Percentiles rank a stretch among this genome's conserved stretches.
Conservation (phyloP, 1,140 invertebrate genomes). For the Radopholus similis region DNA sequence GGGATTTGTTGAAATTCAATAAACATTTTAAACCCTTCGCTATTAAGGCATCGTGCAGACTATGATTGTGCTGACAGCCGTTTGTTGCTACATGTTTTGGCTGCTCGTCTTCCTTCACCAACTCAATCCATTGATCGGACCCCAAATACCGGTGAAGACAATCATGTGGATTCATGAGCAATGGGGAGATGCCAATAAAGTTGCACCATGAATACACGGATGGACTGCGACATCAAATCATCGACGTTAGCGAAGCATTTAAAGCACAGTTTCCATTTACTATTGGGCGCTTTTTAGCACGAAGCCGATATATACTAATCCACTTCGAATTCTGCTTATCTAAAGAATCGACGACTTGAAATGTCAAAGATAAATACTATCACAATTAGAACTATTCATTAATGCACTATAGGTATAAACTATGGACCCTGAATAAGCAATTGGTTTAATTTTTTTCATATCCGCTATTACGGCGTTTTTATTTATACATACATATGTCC, state of each 20-base stretch:
- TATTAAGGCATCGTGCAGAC: slow-evolving; percentile 59
- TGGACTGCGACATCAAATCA: too few species aligned
- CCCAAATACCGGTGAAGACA: slow-evolving; percentile 58
- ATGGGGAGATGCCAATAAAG: slow-evolving; percentile 50
- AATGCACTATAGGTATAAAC: too few species aligned
- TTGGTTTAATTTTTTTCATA: too few species aligned
- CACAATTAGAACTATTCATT: too few species aligned
- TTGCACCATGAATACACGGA: neutral
- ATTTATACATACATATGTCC: too few species aligned
- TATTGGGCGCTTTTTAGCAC: slow-evolving; percentile 1
- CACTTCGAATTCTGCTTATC: slow-evolving; percentile 1
- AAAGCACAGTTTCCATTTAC: neutral
- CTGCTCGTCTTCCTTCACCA: slow-evolving; percentile 59
- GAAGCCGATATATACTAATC: too few species aligned
- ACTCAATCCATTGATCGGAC: slow-evolving; percentile 59
- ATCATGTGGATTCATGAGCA: slow-evolving; percentile 55
- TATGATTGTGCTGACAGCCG: slow-evolving; percentile 59
- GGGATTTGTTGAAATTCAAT: neutral
- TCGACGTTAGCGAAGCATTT: slow-evolving; percentile 5
- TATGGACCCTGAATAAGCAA: neutral
- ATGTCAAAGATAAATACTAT: too few species aligned
- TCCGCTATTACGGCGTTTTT: too few species aligned
- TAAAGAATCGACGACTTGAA: too few species aligned
- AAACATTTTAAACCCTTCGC: neutral
- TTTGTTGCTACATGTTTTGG: slow-evolving; percentile 60